Conservation (phyloP, 2,113 vertebrate species). For the Megaceryle maxima region DNA sequence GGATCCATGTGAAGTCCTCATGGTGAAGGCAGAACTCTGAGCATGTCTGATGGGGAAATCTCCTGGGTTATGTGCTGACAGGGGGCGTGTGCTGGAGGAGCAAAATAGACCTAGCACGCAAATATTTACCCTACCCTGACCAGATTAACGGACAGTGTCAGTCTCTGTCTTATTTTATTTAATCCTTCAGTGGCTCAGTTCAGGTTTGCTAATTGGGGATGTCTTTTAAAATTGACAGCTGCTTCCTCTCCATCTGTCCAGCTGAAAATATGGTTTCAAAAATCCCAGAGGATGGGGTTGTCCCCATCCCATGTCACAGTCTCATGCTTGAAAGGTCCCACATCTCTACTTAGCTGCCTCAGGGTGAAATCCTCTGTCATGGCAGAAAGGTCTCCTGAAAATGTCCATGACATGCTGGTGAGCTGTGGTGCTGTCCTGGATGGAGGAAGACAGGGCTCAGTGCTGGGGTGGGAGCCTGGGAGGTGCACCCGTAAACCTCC, state of each 20-base stretch:
- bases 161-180: neutral
- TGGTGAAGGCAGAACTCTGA: neutral
- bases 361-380: rapidly evolving
- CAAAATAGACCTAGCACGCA: neutral
- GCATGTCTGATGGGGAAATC: neutral
- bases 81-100: neutral
- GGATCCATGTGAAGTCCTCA: neutral
- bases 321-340: neutral
- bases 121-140: neutral
- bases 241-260: neutral
- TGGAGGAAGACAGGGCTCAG: rapidly evolving
- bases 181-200: neutral
- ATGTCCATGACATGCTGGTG: neutral
- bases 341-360: neutral
- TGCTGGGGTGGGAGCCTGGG: neutral
- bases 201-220: neutral
- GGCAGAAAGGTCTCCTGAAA: neutral
- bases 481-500: neutral
- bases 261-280: neutral
- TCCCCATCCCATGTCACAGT: neutral
- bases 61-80: neutral
- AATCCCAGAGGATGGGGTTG: neutral
- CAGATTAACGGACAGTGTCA: neutral
- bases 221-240: neutral
- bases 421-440: neutral